Conservation (phyloP, 2,888 invertebrate genomes). For the Oegoconia quadripuncta region DNA sequence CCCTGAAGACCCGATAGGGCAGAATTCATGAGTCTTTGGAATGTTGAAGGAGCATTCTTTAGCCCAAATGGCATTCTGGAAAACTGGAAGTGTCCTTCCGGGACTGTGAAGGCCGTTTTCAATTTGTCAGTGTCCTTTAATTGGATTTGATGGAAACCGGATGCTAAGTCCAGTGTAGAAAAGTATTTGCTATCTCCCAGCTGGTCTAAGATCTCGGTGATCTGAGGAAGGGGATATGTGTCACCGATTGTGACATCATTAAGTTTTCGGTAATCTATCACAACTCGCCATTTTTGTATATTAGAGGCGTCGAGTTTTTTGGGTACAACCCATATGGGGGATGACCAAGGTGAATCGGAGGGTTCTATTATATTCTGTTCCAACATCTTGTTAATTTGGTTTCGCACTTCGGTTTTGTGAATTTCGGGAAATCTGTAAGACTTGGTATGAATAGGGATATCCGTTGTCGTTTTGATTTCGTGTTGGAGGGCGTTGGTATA, state of each 20-base stretch:
- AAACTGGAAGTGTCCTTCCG: slow-evolving; percentile 13
- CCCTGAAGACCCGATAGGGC: slow-evolving; percentile 11
- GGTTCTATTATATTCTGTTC: slow-evolving; percentile 21
- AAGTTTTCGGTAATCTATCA: slow-evolving; percentile 14
- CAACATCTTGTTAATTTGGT: slow-evolving; percentile 18
- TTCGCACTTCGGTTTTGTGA: slow-evolving; percentile 18
- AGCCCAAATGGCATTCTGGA: slow-evolving; percentile 12
- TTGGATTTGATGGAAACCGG: slow-evolving; percentile 14
- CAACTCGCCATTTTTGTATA: slow-evolving; percentile 16
- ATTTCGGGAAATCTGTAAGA: slow-evolving; percentile 19
- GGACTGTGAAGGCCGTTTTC: slow-evolving; percentile 15
- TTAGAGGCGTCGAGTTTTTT: slow-evolving; percentile 17
- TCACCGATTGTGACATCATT: slow-evolving; percentile 22
- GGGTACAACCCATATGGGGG: slow-evolving; percentile 22
- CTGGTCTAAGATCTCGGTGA: slow-evolving; percentile 13
- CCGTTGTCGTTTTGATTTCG: slow-evolving; percentile 14
- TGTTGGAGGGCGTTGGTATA: slow-evolving; percentile 12
- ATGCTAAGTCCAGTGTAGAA: slow-evolving; percentile 22
- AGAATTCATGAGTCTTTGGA: slow-evolving; percentile 14
- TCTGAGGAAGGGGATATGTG: slow-evolving; percentile 15
- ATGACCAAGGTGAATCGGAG: slow-evolving; percentile 19
- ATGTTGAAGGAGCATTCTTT: slow-evolving; percentile 14
- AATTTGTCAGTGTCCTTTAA: slow-evolving; percentile 10
- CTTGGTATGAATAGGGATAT: slow-evolving; percentile 18
- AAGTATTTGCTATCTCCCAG: slow-evolving; percentile 20